phyloP scores from a whole-genome alignment of 2,888 invertebrate genomes.

The Julus scanicus region DNA sequence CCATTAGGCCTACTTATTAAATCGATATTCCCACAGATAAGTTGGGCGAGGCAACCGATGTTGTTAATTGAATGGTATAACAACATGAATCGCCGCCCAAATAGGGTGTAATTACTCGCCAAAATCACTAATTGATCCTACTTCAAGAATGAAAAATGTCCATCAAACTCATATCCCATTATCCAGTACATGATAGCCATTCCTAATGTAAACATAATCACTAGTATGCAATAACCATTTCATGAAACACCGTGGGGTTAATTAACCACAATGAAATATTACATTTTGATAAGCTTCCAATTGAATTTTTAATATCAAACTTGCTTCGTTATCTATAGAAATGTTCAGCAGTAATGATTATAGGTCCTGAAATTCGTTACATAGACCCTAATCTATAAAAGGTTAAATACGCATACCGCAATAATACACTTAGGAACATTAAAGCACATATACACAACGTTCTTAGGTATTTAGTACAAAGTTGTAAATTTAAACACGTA shows the following conservation, averaged over 20 bases:
- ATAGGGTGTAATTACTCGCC: constrained; percentile 26
- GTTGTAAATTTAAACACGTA: constrained; percentile 20
- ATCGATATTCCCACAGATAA: constrained; percentile 21
- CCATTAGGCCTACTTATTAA: constrained; percentile 28
- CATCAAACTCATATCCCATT: neutral
- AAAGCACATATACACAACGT: neutral
- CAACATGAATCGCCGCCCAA: constrained; percentile 26
- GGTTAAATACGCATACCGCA: too few relatives aligned
- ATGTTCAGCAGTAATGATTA: neutral
- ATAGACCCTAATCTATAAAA: too few relatives aligned
- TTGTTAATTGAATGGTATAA: constrained; percentile 31
- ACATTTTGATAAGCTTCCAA: neutral
- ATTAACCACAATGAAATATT: neutral
- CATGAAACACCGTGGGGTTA: neutral
- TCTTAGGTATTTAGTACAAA: constrained; percentile 9
- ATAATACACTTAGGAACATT: too few relatives aligned
- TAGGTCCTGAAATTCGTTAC: neutral
- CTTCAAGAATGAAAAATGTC: constrained; percentile 17
- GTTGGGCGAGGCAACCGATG: constrained; percentile 16
- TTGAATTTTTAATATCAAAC: neutral
- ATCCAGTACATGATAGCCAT: neutral
- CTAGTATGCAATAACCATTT: neutral
- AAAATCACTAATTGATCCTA: constrained; percentile 14
- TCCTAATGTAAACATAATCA: neutral
- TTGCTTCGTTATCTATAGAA: too few relatives aligned